Evolutionary conservation across 2,113 vertebrate genomes (phyloP).

Genomic region (Leucosticte australis): DNA sequence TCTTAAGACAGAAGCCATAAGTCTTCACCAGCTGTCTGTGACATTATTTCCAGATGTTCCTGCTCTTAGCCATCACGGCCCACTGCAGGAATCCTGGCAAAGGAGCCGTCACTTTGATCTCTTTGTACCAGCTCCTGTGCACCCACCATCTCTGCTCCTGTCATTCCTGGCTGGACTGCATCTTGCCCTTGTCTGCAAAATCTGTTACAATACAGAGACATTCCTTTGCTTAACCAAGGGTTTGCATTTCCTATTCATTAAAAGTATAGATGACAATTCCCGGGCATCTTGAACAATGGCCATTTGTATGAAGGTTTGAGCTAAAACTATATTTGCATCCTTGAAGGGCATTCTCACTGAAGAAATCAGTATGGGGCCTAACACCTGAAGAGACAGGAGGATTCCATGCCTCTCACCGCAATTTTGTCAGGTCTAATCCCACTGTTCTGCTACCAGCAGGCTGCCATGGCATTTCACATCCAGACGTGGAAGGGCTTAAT

Average conservation of each 20-base stretch:
- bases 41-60: slow-evolving; percentile 48
- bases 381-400: slow-evolving; percentile 49
- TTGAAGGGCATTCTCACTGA: slow-evolving; percentile 53
- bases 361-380: slow-evolving; percentile 36
- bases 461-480: slow-evolving; percentile 36
- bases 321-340: slow-evolving; percentile 47
- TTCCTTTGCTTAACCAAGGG: neutral
- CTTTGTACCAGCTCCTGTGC: neutral
- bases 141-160: neutral
- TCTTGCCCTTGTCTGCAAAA: slow-evolving; percentile 37
- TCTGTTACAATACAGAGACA: neutral
- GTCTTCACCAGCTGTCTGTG: neutral
- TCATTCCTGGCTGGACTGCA: neutral
- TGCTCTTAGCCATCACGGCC: neutral
- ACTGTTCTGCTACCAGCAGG: slow-evolving; percentile 40
- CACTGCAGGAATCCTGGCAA: neutral
- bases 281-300: neutral
- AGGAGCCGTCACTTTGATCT: neutral
- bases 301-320: neutral
- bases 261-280: slow-evolving; percentile 49
- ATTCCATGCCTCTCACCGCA: neutral
- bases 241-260: slow-evolving; percentile 53
- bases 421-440: slow-evolving; percentile 8
- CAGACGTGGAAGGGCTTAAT: slow-evolving; percentile 19
- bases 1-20: neutral